These are phyloP conservation scores for Lycocorax pyrrhopterus DNA, from an alignment of 2,113 vertebrate species.

Conservation along the genomic window DNA sequence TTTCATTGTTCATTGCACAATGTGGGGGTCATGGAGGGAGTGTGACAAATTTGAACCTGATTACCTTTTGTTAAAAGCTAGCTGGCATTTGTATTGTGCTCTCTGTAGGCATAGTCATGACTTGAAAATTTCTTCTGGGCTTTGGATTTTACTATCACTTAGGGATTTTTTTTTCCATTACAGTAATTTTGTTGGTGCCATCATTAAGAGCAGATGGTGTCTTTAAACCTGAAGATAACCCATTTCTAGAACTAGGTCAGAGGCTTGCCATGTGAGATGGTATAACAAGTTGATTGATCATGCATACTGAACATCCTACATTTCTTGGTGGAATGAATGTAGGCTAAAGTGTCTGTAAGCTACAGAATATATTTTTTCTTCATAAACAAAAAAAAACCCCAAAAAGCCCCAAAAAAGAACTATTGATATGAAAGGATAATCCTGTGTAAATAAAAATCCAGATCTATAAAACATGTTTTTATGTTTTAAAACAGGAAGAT, in stretches of 20 bases:
- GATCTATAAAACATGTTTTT: neutral
- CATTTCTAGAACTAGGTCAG: neutral
- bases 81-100: neutral
- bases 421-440: neutral
- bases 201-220: neutral
- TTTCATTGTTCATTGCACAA: neutral
- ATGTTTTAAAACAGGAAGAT: neutral
- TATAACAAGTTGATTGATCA: neutral
- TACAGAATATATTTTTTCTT: neutral
- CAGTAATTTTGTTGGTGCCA: neutral
- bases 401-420: neutral
- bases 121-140: neutral
- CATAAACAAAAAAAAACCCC: neutral
- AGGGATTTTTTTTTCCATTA: neutral
- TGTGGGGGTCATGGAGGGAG: fast-evolving
- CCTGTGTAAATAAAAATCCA: neutral
- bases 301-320: neutral
- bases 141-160: neutral
- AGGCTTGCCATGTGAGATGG: neutral
- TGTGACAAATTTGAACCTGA: neutral
- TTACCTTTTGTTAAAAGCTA: neutral
- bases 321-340: neutral
- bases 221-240: conserved; percentile 15
- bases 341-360: neutral
- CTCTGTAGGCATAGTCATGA: neutral